phyloP scores from a whole-genome alignment of 1,140 invertebrate genomes.

The Elysia chlorotica region DNA sequence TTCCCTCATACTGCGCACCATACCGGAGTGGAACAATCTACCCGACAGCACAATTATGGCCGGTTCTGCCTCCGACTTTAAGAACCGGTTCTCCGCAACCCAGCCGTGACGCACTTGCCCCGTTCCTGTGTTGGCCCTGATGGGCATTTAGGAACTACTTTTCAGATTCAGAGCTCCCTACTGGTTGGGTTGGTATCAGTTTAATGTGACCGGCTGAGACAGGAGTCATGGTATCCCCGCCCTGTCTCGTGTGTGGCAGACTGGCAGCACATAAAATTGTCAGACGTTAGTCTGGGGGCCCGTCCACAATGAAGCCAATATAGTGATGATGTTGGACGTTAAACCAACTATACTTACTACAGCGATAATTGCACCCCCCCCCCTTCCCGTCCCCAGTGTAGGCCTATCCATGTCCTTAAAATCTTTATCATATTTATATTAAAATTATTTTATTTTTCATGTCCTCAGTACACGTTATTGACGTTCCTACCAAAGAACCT shows the following conservation, averaged over 20 bases:
- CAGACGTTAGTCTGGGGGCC: background rate
- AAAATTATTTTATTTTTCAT: conserved; percentile 23
- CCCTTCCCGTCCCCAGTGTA: background rate
- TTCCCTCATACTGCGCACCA: too few relatives aligned
- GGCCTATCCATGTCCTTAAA: background rate
- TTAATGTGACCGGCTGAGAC: background rate
- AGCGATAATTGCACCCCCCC: background rate
- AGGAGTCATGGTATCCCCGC: background rate
- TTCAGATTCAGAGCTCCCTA: too few relatives aligned
- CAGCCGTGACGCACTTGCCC: too few relatives aligned
- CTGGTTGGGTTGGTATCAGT: background rate
- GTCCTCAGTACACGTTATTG: conserved; percentile 74
- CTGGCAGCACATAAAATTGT: too few relatives aligned
- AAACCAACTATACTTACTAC: background rate
- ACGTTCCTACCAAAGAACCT: conserved; percentile 85
- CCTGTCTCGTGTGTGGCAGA: too few relatives aligned
- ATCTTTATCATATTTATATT: background rate
- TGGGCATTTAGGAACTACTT: too few relatives aligned
- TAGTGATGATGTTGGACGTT: background rate
- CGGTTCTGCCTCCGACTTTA: too few relatives aligned
- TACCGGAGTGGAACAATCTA: too few relatives aligned
- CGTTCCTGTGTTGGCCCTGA: too few relatives aligned
- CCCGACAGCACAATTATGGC: too few relatives aligned
- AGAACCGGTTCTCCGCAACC: too few relatives aligned
- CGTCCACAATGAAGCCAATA: too few relatives aligned